Conservation (phyloP, 2,797 vertebrate species). For the Urosaurus nigricauda region DNA sequence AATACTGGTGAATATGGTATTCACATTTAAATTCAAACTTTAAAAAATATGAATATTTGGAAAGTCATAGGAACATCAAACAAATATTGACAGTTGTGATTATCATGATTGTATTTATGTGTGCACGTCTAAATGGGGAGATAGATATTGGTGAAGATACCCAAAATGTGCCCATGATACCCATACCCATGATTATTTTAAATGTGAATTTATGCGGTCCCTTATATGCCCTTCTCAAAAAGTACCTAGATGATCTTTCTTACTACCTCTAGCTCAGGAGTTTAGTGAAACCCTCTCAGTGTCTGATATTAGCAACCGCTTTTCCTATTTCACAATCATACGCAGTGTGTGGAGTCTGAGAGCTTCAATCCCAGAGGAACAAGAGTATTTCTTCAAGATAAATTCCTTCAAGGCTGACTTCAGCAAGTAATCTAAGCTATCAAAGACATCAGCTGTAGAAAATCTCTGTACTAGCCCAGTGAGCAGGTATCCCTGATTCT, state of each 20-base stretch:
- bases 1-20: neutral
- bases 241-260: neutral
- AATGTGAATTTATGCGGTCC: slow-evolving; percentile 2
- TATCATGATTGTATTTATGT: neutral
- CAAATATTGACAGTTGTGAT: neutral
- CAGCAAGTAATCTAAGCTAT: slow-evolving; percentile 43
- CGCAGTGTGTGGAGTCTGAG: slow-evolving; percentile 27
- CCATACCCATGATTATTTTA: neutral
- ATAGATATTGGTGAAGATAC: neutral
- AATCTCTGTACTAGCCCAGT: slow-evolving; percentile 23
- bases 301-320: neutral
- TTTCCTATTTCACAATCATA: slow-evolving; percentile 21
- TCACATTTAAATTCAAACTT: neutral
- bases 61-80: neutral
- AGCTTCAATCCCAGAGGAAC: slow-evolving; percentile 44
- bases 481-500: slow-evolving; percentile 1
- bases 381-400: slow-evolving; percentile 54
- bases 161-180: neutral
- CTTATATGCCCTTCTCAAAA: neutral
- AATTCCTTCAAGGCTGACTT: slow-evolving; percentile 53
- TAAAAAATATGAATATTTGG: neutral
- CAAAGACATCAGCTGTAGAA: slow-evolving; percentile 14
- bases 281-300: neutral
- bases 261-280: neutral
- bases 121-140: neutral